phyloP scores from a whole-genome alignment of 2,888 invertebrate genomes.

The Drosophila borealis region DNA sequence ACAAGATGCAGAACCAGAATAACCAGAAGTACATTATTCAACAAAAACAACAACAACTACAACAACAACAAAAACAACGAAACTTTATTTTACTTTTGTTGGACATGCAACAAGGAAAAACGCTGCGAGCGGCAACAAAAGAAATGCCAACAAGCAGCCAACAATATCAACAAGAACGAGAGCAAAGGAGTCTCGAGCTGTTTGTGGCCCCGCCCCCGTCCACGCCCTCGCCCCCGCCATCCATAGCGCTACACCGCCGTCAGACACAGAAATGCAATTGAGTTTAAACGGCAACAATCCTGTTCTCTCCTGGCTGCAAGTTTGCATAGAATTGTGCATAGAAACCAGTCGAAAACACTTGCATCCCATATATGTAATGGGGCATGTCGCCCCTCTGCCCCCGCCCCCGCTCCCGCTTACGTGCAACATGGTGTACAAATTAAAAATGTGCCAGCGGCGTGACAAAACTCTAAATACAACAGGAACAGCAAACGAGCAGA shows the following conservation, averaged over 20 bases:
- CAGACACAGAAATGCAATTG: slow-evolving; percentile 59
- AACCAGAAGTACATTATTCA: slow-evolving; percentile 27
- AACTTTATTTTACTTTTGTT: slow-evolving; percentile 49
- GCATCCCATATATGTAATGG: slow-evolving; percentile 16
- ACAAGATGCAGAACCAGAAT: slow-evolving; percentile 27
- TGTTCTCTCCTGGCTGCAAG: slow-evolving; percentile 38
- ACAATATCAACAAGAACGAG: slow-evolving; percentile 22
- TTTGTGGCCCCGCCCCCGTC: background rate
- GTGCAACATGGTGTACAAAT: slow-evolving; percentile 71
- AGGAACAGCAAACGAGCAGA: slow-evolving; percentile 39
- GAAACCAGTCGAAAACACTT: slow-evolving; percentile 36
- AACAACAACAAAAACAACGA: slow-evolving; percentile 7
- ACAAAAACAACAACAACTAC: slow-evolving; percentile 9
- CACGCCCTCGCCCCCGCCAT: background rate
- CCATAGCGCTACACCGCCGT: background rate
- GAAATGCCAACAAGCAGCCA: slow-evolving; percentile 12
- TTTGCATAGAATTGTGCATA: slow-evolving; percentile 55
- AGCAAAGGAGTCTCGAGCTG: slow-evolving; percentile 30
- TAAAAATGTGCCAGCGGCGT: slow-evolving; percentile 69
- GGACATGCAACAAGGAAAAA: slow-evolving; percentile 47
- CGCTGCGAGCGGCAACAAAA: slow-evolving; percentile 39
- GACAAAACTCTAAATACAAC: slow-evolving; percentile 49
- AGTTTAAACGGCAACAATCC: slow-evolving; percentile 71
- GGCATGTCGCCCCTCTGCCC: background rate
- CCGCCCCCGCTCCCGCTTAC: slow-evolving; percentile 30